Evolutionary conservation across 2,113 vertebrate species (phyloP).

Genomic region (Panthera leo): DNA sequence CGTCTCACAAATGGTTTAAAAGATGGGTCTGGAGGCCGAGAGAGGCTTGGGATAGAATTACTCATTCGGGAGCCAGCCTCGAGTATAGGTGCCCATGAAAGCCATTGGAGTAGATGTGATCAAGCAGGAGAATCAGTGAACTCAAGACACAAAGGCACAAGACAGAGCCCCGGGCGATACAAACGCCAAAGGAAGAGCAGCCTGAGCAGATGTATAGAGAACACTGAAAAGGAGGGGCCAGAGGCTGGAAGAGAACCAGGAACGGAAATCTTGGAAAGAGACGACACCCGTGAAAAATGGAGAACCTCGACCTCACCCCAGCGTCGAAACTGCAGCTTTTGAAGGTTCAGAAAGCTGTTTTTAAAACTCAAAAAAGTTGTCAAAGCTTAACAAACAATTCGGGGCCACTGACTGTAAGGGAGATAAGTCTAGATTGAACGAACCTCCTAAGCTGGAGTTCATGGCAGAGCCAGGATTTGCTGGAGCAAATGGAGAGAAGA

Average conservation of each 20-base stretch:
- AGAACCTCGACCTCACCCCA: background rate
- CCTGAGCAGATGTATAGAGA: background rate
- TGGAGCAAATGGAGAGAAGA: background rate
- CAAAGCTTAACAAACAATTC: background rate
- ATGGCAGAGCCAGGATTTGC: background rate
- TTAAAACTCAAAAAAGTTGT: background rate
- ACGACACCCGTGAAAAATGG: background rate
- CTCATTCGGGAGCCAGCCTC: background rate
- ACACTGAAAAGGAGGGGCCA: background rate
- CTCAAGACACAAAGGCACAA: background rate
- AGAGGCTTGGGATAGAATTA: background rate
- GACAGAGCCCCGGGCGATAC: background rate
- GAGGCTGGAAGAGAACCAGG: background rate
- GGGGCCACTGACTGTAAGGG: background rate
- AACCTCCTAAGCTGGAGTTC: background rate
- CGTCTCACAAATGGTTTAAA: slow-evolving; percentile 2
- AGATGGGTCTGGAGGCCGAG: background rate
- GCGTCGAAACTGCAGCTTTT: background rate
- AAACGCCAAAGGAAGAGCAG: background rate
- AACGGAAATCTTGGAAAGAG: background rate
- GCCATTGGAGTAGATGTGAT: background rate
- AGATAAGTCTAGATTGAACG: background rate
- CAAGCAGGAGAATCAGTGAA: background rate
- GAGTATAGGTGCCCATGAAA: background rate
- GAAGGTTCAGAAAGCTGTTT: background rate